Evolutionary conservation across 1,140 invertebrate genomes (phyloP).

Genomic region (Belonocnema kinseyi): DNA sequence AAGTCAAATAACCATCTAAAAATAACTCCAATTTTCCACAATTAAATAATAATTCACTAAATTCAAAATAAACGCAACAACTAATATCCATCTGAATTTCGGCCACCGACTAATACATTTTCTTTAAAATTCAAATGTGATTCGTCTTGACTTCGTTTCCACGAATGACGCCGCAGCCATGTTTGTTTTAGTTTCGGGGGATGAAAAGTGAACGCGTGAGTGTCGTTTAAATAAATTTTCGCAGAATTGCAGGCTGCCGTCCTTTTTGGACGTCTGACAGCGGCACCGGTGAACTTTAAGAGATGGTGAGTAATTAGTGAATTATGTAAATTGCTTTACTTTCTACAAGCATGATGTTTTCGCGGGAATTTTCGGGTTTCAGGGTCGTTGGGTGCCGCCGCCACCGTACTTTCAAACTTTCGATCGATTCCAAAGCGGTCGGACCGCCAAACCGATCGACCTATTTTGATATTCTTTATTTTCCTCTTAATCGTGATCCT

Average conservation of each 20-base stretch:
- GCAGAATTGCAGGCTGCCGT: conserved; percentile 8
- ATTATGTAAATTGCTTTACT: not conserved
- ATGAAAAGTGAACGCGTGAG: conserved; percentile 54
- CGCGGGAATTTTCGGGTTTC: conserved; percentile 33
- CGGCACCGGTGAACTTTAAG: conserved; percentile 22
- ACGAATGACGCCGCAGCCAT: conserved; percentile 56
- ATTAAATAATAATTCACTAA: not conserved
- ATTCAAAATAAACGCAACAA: not conserved
- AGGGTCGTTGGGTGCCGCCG: conserved; percentile 37
- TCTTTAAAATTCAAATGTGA: not conserved
- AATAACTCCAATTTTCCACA: not conserved
- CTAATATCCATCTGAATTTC: not conserved
- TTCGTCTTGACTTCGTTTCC: conserved; percentile 20
- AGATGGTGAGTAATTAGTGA: conserved; percentile 43
- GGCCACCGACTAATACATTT: not conserved
- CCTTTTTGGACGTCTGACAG: conserved; percentile 19
- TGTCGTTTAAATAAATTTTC: conserved; percentile 42
- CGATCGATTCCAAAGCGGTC: conserved; percentile 35
- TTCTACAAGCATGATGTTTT: conserved; percentile 34
- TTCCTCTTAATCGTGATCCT: not conserved
- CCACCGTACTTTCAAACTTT: conserved; percentile 42
- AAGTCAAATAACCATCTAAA: not conserved
- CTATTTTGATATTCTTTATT: not conserved
- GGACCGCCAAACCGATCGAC: conserved; percentile 25
- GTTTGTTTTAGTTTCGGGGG: conserved; percentile 59